Percentiles rank a stretch among this genome's conserved stretches.
These are phyloP conservation scores for Branchipolynoe longqiensis DNA, from an alignment of 2,888 invertebrate species.

Conservation along the genomic window DNA sequence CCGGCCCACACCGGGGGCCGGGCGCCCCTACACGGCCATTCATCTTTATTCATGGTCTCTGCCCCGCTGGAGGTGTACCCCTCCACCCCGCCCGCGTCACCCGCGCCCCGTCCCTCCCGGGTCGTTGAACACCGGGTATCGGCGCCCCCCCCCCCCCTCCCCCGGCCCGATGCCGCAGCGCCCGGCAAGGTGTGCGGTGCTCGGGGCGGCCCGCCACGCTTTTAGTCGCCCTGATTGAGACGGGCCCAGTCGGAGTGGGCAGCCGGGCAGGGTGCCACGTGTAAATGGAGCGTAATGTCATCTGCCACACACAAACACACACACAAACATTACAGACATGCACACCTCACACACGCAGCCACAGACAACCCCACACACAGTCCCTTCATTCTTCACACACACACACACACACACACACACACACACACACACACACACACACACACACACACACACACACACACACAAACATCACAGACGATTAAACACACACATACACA, in stretches of 20 bases:
- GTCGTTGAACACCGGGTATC: background rate
- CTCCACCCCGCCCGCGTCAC: background rate
- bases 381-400: background rate
- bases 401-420: background rate
- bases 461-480: too few species aligned
- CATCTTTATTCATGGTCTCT: conserved; percentile 52
- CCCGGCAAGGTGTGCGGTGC: background rate
- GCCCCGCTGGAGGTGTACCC: background rate
- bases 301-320: background rate
- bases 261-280: background rate
- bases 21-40: conserved; percentile 21
- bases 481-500: too few species aligned
- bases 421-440: too few species aligned
- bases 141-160: background rate
- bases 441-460: too few species aligned
- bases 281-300: conserved; percentile 2
- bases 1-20: background rate
- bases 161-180: background rate
- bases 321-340: background rate
- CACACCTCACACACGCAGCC: background rate
- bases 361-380: too few species aligned
- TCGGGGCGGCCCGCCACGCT: background rate
- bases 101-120: background rate
- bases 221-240: conserved; percentile 11
- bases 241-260: background rate